These are phyloP conservation scores for Tetranychus piercei DNA, from an alignment of 2,888 invertebrate genomes.

Conservation along the genomic window DNA sequence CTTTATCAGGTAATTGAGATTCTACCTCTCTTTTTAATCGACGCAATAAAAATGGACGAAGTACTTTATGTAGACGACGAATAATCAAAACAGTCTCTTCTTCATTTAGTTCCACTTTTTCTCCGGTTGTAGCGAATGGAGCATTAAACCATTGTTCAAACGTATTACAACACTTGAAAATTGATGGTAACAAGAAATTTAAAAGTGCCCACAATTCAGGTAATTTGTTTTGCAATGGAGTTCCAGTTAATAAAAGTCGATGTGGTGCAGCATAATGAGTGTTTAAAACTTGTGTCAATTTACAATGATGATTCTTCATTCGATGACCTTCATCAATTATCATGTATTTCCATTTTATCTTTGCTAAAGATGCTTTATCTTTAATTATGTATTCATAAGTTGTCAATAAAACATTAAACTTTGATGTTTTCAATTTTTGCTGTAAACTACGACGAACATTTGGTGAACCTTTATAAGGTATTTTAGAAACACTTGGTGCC, in stretches of 20 bases:
- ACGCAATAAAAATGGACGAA: slow-evolving; percentile 87
- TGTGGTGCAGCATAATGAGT: slow-evolving; percentile 92
- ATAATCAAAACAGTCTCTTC: slow-evolving; percentile 99
- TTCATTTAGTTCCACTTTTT: slow-evolving; percentile 92
- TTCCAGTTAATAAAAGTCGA: slow-evolving; percentile 81
- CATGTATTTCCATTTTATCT: slow-evolving; percentile 96
- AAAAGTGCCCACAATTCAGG: slow-evolving; percentile 95
- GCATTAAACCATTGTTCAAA: slow-evolving; percentile 99
- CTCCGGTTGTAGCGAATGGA: slow-evolving; percentile 96
- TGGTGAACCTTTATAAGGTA: slow-evolving; percentile 54
- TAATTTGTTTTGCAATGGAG: slow-evolving; percentile 80
- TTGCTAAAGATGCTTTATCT: slow-evolving; percentile 84
- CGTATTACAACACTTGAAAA: slow-evolving; percentile 93
- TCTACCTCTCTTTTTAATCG: slow-evolving; percentile 98
- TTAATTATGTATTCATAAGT: slow-evolving; percentile 99
- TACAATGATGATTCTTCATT: slow-evolving; percentile 99
- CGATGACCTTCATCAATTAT: slow-evolving; percentile 99
- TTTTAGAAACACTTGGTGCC: slow-evolving; percentile 77
- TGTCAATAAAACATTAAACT: slow-evolving; percentile 92
- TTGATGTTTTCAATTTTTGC: slow-evolving; percentile 69
- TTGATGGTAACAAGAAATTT: slow-evolving; percentile 91
- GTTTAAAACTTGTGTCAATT: slow-evolving; percentile 85
- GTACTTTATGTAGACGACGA: slow-evolving; percentile 93
- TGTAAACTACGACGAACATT: slow-evolving; percentile 61
- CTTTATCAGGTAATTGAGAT: slow-evolving; percentile 93